Evolutionary conservation across 2,113 vertebrate species (phyloP).

Genomic region (Vimba vimba): DNA sequence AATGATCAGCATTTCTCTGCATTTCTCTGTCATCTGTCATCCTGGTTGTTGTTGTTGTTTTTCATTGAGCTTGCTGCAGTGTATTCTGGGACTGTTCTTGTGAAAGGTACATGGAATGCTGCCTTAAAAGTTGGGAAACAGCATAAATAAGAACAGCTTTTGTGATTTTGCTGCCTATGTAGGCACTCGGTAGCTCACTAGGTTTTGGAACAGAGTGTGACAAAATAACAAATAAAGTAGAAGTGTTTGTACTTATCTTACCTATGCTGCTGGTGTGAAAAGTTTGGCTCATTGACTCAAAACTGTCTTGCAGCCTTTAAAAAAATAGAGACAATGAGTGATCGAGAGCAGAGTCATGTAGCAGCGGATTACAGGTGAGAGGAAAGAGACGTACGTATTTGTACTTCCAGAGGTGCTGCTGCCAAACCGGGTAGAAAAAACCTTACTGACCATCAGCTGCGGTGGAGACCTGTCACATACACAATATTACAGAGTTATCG

Average conservation of each 20-base stretch:
- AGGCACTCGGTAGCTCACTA: not conserved
- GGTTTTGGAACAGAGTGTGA: not conserved
- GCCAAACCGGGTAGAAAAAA: conserved; percentile 86
- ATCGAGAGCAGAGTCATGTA: not conserved
- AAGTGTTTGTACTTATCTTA: conserved; percentile 59
- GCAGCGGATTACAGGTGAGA: not conserved
- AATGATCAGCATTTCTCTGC: too few relatives aligned
- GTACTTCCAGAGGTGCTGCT: conserved; percentile 82
- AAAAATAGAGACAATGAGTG: not conserved
- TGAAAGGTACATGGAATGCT: not conserved
- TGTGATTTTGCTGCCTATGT: not conserved
- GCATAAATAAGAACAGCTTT: not conserved
- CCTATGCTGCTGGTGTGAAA: conserved; percentile 80
- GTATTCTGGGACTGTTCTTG: not conserved
- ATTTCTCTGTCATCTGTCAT: too few relatives aligned
- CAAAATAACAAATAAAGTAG: not conserved
- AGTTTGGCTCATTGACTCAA: conserved; percentile 84
- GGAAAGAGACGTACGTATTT: conserved; percentile 77
- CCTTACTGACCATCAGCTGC: conserved; percentile 90
- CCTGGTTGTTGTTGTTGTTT: too few relatives aligned
- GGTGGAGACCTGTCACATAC: conserved; percentile 80
- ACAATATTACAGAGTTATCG: conserved; percentile 39
- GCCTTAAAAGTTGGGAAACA: not conserved
- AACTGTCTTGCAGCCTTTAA: conserved; percentile 85
- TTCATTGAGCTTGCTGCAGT: not conserved